A percentile compares a stretch with the other conserved stretches of the same genome.
phyloP scores from a whole-genome alignment of 2,113 vertebrate species.

The Paraplagusia blochii region DNA sequence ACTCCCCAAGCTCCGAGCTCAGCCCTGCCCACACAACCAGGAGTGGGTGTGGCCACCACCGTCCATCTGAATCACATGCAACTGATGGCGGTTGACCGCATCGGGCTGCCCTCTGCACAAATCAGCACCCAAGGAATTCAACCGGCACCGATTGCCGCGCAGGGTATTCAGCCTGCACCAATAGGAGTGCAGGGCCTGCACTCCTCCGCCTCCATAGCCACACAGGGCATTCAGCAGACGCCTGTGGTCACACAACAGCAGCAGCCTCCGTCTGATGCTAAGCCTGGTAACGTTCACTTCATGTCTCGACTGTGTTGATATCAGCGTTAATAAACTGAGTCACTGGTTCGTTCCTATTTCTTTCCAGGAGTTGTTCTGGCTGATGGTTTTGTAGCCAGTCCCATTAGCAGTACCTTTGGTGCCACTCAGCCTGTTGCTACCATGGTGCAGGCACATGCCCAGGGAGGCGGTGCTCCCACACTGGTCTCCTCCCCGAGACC shows the following conservation, averaged over 20 bases:
- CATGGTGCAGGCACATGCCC: constrained; percentile 90
- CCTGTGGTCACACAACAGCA: constrained; percentile 74
- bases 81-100: constrained; percentile 94
- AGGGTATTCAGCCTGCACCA: constrained; percentile 88
- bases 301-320: neutral
- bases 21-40: constrained; percentile 86
- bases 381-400: constrained; percentile 91
- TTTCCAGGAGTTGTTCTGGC: constrained; percentile 83
- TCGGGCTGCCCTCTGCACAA: constrained; percentile 89
- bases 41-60: constrained; percentile 91
- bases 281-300: constrained; percentile 80
- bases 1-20: constrained; percentile 94
- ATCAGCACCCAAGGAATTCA: constrained; percentile 92
- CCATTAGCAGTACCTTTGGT: constrained; percentile 88
- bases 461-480: constrained; percentile 83
- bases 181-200: constrained; percentile 90
- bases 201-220: constrained; percentile 80
- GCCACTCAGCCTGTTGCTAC: constrained; percentile 85
- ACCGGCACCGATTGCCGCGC: constrained; percentile 82
- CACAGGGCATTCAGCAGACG: constrained; percentile 87
- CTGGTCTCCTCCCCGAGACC: constrained; percentile 94
- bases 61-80: constrained; percentile 98
- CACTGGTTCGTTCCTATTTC: neutral
- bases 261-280: constrained; percentile 81
- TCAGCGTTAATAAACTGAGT: neutral